Conservation (phyloP, 2,113 vertebrate genomes). For the Tricholaema leucomelas region DNA sequence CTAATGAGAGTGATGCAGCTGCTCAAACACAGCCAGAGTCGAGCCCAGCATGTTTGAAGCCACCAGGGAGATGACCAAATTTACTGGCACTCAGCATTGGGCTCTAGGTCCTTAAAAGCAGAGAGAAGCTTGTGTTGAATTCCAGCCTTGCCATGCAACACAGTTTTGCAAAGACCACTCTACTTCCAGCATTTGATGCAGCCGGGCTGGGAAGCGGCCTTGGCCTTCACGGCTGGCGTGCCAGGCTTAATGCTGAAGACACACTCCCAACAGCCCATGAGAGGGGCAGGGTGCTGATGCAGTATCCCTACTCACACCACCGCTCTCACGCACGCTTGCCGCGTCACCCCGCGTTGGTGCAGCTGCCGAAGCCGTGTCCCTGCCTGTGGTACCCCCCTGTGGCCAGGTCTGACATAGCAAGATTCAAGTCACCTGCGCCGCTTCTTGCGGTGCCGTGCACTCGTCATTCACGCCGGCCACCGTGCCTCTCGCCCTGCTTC, state of each 20-base stretch:
- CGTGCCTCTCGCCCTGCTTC: neutral
- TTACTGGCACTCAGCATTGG: neutral
- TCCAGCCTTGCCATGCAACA: fast-evolving
- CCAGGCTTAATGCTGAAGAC: neutral
- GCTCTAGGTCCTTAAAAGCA: neutral
- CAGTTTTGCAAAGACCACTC: fast-evolving
- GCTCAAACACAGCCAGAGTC: neutral
- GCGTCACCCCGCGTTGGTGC: fast-evolving
- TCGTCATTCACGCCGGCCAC: fast-evolving
- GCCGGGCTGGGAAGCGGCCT: neutral
- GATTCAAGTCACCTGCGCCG: neutral
- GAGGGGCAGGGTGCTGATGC: neutral
- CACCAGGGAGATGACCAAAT: neutral
- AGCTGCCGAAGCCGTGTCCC: neutral
- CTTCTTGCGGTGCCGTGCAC: fast-evolving
- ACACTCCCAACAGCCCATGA: neutral
- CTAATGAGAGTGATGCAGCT: neutral
- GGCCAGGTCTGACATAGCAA: conserved; percentile 45
- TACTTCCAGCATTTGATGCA: fast-evolving
- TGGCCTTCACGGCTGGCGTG: fast-evolving
- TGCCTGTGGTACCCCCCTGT: conserved; percentile 55
- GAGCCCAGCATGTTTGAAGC: neutral
- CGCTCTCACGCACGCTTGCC: fast-evolving
- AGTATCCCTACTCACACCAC: fast-evolving
- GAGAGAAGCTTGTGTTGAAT: neutral